Evolutionary conservation across 2,888 invertebrate genomes (phyloP).

Genomic region (Lordiphosa fenestrarum): DNA sequence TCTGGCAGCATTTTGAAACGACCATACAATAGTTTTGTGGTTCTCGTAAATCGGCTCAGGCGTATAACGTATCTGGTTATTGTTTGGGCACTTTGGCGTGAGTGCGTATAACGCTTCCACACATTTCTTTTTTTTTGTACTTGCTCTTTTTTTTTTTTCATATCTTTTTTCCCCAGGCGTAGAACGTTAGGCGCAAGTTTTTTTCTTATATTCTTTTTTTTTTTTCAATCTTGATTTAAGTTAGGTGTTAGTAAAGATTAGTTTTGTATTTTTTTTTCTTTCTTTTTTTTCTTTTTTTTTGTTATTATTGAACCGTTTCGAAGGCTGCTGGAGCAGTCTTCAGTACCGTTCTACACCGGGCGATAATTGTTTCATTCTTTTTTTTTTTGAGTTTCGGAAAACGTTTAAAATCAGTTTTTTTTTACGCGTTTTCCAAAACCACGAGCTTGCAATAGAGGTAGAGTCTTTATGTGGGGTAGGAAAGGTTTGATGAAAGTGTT

Average conservation of each 20-base stretch:
- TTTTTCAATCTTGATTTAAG: slow-evolving; percentile 1
- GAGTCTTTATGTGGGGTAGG: slow-evolving; percentile 3
- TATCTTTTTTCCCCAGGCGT: slow-evolving; percentile 40
- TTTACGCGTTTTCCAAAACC: slow-evolving; percentile 26
- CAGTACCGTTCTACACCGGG: slow-evolving; percentile 36
- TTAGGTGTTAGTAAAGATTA: no score
- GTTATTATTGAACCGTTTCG: slow-evolving; percentile 1
- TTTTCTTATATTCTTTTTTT: slow-evolving; percentile 22
- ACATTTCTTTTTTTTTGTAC: slow-evolving; percentile 20
- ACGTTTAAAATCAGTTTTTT: slow-evolving; percentile 19
- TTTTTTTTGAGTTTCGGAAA: slow-evolving; percentile 21
- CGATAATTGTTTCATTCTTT: slow-evolving; percentile 6
- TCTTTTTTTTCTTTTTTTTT: slow-evolving; percentile 14
- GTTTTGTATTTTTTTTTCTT: slow-evolving; percentile 7
- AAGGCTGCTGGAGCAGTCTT: slow-evolving; percentile 14
- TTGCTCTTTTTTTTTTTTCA: slow-evolving; percentile 4
- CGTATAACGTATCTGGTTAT: slow-evolving; percentile 45
- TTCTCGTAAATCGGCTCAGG: slow-evolving; percentile 25
- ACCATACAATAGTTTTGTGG: background rate
- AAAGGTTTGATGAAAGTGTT: background rate
- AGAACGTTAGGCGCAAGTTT: slow-evolving; percentile 42
- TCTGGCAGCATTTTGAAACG: background rate
- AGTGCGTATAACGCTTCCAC: slow-evolving; percentile 52
- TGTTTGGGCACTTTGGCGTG: slow-evolving; percentile 20
- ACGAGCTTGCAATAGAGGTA: slow-evolving; percentile 2